These are phyloP conservation scores for Chauna torquata DNA, from an alignment of 2,113 vertebrate species.

Conservation along the genomic window DNA sequence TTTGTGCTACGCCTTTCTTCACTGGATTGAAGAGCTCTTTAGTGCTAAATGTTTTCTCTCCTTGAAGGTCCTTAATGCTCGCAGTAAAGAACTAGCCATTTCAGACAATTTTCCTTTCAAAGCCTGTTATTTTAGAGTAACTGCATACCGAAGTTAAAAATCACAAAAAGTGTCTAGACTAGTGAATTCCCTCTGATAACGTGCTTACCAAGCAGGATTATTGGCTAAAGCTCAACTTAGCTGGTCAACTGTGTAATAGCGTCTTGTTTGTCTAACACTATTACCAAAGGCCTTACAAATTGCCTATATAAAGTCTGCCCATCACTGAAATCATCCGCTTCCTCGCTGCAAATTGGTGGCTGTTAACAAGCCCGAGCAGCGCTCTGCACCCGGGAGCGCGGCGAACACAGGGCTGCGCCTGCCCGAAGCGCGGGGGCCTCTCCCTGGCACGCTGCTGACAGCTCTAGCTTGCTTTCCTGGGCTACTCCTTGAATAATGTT, in stretches of 20 bases:
- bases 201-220: conserved; percentile 41
- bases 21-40: not conserved
- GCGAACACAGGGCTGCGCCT: not conserved
- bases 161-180: conserved; percentile 53
- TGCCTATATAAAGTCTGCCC: not conserved
- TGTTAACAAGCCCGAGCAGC: not conserved
- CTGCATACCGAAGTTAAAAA: conserved; percentile 48
- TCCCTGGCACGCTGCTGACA: fast-evolving
- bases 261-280: conserved; percentile 35
- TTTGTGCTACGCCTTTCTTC: not conserved
- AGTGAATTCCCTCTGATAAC: not conserved
- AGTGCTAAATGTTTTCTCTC: not conserved
- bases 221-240: conserved; percentile 43
- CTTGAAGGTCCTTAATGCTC: conserved; percentile 11
- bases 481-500: not conserved
- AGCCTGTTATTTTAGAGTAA: conserved; percentile 62
- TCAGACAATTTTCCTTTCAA: conserved; percentile 58
- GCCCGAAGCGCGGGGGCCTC: not conserved
- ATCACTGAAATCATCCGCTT: not conserved
- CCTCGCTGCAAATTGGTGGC: not conserved
- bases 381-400: fast-evolving
- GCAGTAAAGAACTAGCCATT: conserved; percentile 32
- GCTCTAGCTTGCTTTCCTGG: not conserved
- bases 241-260: conserved; percentile 40
- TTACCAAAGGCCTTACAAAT: conserved; percentile 36